Percentiles rank a stretch among this genome's conserved stretches.
Evolutionary conservation across 1,140 invertebrate genomes (phyloP).

Genomic region (Pseudoatta argentina): DNA sequence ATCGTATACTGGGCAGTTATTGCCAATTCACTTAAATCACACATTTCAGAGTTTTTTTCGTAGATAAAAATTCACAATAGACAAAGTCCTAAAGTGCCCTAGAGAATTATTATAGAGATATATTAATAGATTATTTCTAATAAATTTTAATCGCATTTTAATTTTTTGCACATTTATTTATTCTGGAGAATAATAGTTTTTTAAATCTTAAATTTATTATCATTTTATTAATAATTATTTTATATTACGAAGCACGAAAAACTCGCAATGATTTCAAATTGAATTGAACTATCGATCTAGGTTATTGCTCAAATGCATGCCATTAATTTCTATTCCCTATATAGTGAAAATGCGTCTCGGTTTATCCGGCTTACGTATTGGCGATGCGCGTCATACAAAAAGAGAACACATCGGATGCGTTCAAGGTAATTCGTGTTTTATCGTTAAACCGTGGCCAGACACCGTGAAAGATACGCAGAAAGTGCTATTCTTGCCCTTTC

Average conservation of each 20-base stretch:
- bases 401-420: slow-evolving; percentile 70
- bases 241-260: not conserved
- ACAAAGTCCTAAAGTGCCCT: not conserved
- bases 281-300: not conserved
- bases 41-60: not conserved
- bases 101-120: not conserved
- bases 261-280: not conserved
- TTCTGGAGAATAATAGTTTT: not conserved
- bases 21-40: not conserved
- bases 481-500: slow-evolving; percentile 57
- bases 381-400: slow-evolving; percentile 28
- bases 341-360: slow-evolving; percentile 16
- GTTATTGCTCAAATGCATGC: not conserved
- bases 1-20: not conserved
- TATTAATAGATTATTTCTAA: not conserved
- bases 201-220: not conserved
- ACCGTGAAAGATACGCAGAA: slow-evolving; percentile 64
- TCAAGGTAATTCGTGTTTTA: slow-evolving; percentile 71
- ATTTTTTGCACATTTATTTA: not conserved
- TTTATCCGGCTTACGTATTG: slow-evolving; percentile 53
- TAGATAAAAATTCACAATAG: not conserved
- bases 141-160: not conserved
- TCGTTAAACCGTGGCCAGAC: slow-evolving; percentile 68
- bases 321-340: not conserved
- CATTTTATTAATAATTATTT: not conserved